phyloP scores from a whole-genome alignment of 2,113 vertebrate species.

The Gorsachius goisagi region DNA sequence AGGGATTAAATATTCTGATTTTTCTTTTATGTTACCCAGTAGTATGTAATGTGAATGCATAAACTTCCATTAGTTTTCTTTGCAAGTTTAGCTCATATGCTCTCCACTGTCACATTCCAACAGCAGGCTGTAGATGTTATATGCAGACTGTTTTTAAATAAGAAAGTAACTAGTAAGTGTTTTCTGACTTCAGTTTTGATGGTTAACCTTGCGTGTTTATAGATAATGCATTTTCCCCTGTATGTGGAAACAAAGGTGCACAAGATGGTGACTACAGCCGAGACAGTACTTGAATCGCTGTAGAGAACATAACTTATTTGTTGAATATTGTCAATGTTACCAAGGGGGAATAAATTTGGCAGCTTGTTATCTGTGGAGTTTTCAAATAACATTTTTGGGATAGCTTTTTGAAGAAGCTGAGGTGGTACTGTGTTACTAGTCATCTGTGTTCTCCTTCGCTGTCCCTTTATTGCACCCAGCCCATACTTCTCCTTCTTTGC shows the following conservation, averaged over 20 bases:
- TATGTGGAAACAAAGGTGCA: neutral
- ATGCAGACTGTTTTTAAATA: neutral
- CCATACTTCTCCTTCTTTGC: neutral
- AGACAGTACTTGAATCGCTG: neutral
- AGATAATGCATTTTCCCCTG: neutral
- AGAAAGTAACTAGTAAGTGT: neutral
- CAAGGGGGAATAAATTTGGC: neutral
- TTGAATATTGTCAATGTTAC: neutral
- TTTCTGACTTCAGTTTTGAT: neutral
- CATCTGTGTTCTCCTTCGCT: neutral
- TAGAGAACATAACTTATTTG: neutral
- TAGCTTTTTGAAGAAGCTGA: neutral
- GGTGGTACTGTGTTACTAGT: neutral
- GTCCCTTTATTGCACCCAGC: neutral
- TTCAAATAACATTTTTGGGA: neutral
- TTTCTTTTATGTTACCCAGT: neutral
- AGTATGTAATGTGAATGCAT: neutral
- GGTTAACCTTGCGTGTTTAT: neutral
- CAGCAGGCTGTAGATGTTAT: neutral
- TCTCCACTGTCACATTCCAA: neutral
- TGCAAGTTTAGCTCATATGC: neutral
- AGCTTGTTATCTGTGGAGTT: neutral
- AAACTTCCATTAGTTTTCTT: neutral
- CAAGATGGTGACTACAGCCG: neutral
- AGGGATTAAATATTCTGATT: neutral